phyloP scores from a whole-genome alignment of 2,113 vertebrate species.

The Polypterus bichir region DNA sequence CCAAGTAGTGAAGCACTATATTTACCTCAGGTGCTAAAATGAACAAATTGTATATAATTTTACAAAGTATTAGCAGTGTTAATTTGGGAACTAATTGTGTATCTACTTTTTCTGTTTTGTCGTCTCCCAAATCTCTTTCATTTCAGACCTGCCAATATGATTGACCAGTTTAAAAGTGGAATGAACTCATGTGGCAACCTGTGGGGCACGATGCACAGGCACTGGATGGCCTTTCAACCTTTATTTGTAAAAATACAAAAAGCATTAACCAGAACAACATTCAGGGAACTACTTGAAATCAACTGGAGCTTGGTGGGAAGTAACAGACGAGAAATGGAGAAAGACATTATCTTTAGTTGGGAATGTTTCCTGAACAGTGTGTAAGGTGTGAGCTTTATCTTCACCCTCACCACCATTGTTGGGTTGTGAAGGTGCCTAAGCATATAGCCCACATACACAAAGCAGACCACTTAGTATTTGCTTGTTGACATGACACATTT shows the following conservation, averaged over 20 bases:
- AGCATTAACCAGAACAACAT: constrained; percentile 23
- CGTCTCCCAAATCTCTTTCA: too few species aligned
- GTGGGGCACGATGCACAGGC: constrained; percentile 30
- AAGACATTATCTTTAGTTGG: constrained; percentile 20
- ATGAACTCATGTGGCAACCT: constrained; percentile 40
- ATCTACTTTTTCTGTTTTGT: too few species aligned
- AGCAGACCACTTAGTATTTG: too few species aligned
- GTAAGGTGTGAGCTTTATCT: constrained; percentile 21
- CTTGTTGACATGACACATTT: not conserved
- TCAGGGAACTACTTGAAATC: constrained; percentile 31
- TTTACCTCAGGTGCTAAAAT: constrained; percentile 35
- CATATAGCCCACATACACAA: too few species aligned
- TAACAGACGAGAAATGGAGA: not conserved
- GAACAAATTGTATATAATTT: too few species aligned
- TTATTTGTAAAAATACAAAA: constrained; percentile 26
- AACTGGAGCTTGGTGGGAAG: constrained; percentile 24
- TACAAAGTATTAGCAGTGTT: too few species aligned
- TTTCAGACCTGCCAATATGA: constrained; percentile 20
- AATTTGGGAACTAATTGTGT: too few species aligned
- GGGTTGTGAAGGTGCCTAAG: too few species aligned
- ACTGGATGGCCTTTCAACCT: constrained; percentile 36
- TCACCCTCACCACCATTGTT: too few species aligned
- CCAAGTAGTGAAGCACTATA: constrained; percentile 6
- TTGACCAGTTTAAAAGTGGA: constrained; percentile 37
- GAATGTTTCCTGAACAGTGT: constrained; percentile 28